Conservation (phyloP, 2,888 invertebrate genomes). For the Agrotis clavis region DNA sequence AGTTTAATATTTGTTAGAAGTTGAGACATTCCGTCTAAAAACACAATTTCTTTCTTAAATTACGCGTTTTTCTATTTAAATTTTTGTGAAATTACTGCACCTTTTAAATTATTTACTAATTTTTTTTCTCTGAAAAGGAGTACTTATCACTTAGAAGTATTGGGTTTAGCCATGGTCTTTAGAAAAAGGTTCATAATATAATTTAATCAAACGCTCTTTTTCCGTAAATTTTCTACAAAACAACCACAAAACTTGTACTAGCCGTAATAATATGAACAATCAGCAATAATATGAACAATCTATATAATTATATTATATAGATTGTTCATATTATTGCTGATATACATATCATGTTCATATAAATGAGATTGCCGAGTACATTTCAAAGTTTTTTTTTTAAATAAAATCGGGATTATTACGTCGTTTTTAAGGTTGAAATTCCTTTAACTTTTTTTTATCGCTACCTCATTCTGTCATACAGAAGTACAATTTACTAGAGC, state of each 20-base stretch:
- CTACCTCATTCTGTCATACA: not conserved
- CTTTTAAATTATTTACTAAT: too few species aligned
- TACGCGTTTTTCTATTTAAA: too few species aligned
- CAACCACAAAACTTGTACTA: constrained; percentile 18
- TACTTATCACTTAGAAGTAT: too few species aligned
- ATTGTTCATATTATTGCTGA: constrained; percentile 35
- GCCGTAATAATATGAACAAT: too few species aligned
- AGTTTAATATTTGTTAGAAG: too few species aligned
- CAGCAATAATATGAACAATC: too few species aligned
- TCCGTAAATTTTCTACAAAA: not conserved
- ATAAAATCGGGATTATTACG: constrained; percentile 51
- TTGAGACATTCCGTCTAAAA: too few species aligned
- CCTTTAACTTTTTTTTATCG: not conserved
- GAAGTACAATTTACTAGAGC: not conserved
- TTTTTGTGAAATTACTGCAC: too few species aligned
- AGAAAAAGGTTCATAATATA: too few species aligned
- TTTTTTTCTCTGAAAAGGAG: too few species aligned
- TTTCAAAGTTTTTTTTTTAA: constrained; percentile 1
- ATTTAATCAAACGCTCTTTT: not conserved
- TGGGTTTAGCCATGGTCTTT: not conserved
- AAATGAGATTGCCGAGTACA: constrained; percentile 13
- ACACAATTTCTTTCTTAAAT: too few species aligned
- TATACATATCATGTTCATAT: constrained; percentile 7
- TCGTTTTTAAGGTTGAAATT: not conserved
- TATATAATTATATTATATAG: too few species aligned